Conservation (phyloP, 1,140 invertebrate genomes). For the Brachionus manjavacas region DNA sequence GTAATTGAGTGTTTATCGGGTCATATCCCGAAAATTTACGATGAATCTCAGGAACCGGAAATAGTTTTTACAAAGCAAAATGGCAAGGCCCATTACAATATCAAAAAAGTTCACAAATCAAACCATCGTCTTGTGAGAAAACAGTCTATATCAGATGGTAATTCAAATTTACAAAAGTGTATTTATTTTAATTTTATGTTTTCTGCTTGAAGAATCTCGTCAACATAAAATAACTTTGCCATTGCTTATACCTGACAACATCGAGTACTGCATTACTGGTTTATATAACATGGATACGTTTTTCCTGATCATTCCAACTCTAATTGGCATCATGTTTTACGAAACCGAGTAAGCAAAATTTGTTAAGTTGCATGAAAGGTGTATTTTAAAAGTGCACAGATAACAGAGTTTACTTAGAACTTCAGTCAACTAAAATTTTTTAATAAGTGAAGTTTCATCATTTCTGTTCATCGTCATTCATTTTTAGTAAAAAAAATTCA, state of each 20-base stretch:
- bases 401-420: too few relatives aligned
- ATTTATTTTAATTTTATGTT: neutral
- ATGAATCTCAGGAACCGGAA: constrained; percentile 14
- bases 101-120: neutral
- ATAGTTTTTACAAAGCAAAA: constrained; percentile 32
- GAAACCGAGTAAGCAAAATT: constrained; percentile 16
- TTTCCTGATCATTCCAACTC: constrained; percentile 19
- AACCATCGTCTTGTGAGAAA: neutral
- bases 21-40: constrained; percentile 39
- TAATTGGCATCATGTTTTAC: constrained; percentile 35
- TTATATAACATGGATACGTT: constrained; percentile 33
- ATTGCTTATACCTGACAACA: constrained; percentile 11
- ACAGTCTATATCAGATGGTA: neutral
- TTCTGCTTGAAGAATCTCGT: neutral
- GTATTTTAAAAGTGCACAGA: too few relatives aligned
- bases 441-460: too few relatives aligned
- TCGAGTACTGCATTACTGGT: constrained; percentile 33
- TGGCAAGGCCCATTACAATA: constrained; percentile 10
- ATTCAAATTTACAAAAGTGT: neutral
- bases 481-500: too few relatives aligned
- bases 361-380: too few relatives aligned
- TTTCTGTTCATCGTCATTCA: too few relatives aligned
- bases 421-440: too few relatives aligned
- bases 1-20: constrained; percentile 26
- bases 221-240: neutral